phyloP scores from a whole-genome alignment of 2,888 invertebrate species.

The Hypena proboscidalis region DNA sequence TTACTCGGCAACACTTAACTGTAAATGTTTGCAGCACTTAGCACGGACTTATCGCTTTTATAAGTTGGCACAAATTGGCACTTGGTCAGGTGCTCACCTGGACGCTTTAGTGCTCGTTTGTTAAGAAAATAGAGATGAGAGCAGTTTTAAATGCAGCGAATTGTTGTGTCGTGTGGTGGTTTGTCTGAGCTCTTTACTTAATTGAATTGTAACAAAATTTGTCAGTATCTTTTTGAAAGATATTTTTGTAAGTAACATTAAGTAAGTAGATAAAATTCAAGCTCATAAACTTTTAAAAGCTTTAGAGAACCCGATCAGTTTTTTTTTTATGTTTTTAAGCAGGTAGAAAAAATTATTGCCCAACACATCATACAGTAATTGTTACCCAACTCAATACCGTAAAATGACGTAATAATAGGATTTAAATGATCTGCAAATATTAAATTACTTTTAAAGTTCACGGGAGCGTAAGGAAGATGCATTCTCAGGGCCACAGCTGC shows the following conservation, averaged over 20 bases:
- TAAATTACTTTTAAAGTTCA: slow-evolving; percentile 28
- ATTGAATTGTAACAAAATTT: too few relatives aligned
- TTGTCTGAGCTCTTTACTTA: too few relatives aligned
- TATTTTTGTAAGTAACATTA: too few relatives aligned
- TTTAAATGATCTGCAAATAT: slow-evolving; percentile 27
- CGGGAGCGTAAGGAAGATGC: slow-evolving; percentile 13
- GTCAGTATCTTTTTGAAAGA: too few relatives aligned
- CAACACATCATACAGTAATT: background rate
- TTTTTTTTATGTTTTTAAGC: too few relatives aligned
- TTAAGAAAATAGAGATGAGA: slow-evolving; percentile 1
- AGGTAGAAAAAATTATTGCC: background rate
- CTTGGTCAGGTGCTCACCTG: slow-evolving; percentile 6
- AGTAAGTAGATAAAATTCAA: too few relatives aligned
- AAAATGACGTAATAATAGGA: slow-evolving; percentile 14
- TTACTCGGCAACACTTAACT: slow-evolving; percentile 1
- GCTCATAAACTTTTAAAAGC: too few relatives aligned
- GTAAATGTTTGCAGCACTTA: slow-evolving; percentile 9
- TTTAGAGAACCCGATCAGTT: too few relatives aligned
- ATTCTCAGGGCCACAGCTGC: slow-evolving; percentile 29
- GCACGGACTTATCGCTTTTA: slow-evolving; percentile 7
- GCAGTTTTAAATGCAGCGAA: background rate
- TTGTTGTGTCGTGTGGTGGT: background rate
- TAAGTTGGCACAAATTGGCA: slow-evolving; percentile 13
- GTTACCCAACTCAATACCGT: background rate
- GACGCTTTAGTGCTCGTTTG: slow-evolving; percentile 8